Evolutionary conservation across 1,140 invertebrate genomes (phyloP), one percentile per base, ranked within the genome.

Genomic region (Paracyclopina nana): DNA sequence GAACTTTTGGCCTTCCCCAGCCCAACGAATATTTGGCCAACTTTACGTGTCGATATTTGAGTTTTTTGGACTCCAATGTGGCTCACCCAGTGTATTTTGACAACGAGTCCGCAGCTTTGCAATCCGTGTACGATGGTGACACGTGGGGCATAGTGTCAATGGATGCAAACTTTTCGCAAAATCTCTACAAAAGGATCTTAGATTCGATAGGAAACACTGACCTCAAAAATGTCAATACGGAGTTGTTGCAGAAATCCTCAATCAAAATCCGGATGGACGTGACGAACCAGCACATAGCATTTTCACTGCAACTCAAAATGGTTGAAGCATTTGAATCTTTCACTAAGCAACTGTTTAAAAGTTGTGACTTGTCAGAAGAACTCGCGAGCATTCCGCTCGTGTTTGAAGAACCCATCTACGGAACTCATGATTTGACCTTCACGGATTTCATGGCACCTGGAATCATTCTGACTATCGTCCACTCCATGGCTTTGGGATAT

Each of bases 81-180:
- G 34, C 34, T 20, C 2, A 20, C 5, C 34, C 34, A 4, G 34
- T 38, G 34, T 38, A 29, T 14, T 57, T 56, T 62, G 63, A 69
- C 2, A 60, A 68, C 22, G 58, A 72, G 12, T 71, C 75, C 0
- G 68, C 72, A 0, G 86, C 83, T 0, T 69, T 75, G 52, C 62
- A 73, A 16, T 76, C 77, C 0, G 83, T 92, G 1, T 61, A 68
- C 38, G 62, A 65, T 11, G 87, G 86, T 1, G 64, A 80, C 5
- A 77, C 79, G 0, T 94, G 86, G 86, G 86, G 82, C 0, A 77
- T 79, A 3, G 60, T 95, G 6, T 77, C 80, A 57, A 82, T 95
- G 52, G 77, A 79, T 3, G 70, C 79, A 56, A 88, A 88, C 59
- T 94, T 87, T 58, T 84, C 86, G 0, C 14, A 20, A 20, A 38